These are phyloP conservation scores for Orchesella cincta DNA, from an alignment of 1,140 invertebrate genomes.

Conservation along the genomic window DNA sequence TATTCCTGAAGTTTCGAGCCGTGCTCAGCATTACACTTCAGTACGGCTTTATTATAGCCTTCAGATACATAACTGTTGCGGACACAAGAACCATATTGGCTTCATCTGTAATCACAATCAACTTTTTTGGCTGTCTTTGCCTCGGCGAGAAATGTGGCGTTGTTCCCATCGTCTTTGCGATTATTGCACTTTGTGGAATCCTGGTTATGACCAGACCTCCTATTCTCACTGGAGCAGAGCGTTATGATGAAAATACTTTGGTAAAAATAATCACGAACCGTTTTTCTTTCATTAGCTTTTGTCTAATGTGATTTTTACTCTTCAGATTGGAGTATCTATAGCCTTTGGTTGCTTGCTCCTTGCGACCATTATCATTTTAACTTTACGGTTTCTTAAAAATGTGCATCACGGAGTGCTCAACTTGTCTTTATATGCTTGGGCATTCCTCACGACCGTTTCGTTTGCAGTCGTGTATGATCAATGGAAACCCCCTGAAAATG, in stretches of 20 bases:
- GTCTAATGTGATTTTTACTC: too few species aligned
- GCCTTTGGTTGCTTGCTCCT: background rate
- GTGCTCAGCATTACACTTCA: constrained; percentile 29
- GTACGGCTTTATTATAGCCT: constrained; percentile 29
- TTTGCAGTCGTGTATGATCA: background rate
- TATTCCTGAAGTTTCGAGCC: constrained; percentile 29
- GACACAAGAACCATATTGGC: constrained; percentile 29
- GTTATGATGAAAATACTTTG: background rate
- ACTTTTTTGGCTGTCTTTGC: constrained; percentile 20
- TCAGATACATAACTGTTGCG: constrained; percentile 36
- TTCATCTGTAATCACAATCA: constrained; percentile 8
- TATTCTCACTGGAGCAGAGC: background rate
- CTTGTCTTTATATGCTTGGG: background rate
- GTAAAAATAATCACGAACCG: background rate
- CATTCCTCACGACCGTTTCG: background rate
- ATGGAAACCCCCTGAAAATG: background rate
- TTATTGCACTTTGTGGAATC: constrained; percentile 17
- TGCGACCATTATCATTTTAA: background rate
- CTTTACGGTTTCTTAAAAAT: constrained; percentile 8
- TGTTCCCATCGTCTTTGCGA: constrained; percentile 5
- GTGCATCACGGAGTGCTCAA: constrained; percentile 20
- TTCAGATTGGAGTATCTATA: background rate
- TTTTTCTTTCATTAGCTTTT: background rate
- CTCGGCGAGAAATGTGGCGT: constrained; percentile 16
- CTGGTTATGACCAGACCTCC: constrained; percentile 16